Conservation (phyloP, 2,113 vertebrate species). For the Chinchilla lanigera region DNA sequence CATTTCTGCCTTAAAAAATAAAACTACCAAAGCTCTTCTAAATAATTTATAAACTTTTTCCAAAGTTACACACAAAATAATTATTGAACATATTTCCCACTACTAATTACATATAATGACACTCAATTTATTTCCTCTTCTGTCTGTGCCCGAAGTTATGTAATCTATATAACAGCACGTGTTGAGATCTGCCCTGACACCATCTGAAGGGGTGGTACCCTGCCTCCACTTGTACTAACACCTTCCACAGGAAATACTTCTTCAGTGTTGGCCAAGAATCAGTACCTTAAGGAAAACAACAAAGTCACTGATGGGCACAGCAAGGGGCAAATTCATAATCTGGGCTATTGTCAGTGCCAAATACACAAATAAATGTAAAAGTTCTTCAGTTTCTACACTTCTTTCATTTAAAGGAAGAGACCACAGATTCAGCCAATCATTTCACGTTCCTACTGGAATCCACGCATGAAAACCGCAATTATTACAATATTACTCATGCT, state of each 20-base stretch:
- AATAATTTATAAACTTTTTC: slow-evolving; percentile 25
- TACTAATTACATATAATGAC: not conserved
- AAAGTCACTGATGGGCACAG: not conserved
- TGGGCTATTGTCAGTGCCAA: not conserved
- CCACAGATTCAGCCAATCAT: not conserved
- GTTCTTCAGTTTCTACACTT: not conserved
- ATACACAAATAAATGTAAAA: not conserved
- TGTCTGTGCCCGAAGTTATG: not conserved
- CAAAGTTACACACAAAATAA: slow-evolving; percentile 49
- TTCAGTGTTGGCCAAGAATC: not conserved
- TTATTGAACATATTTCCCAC: slow-evolving; percentile 15
- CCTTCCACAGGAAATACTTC: not conserved
- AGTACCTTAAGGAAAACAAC: not conserved
- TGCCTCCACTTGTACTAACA: not conserved
- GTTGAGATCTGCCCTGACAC: not conserved
- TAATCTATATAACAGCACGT: not conserved
- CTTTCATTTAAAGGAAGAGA: not conserved
- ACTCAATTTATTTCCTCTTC: slow-evolving; percentile 37
- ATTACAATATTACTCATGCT: not conserved
- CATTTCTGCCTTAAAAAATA: slow-evolving; percentile 17
- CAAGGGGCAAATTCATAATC: not conserved
- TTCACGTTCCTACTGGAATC: not conserved
- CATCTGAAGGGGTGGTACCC: not conserved
- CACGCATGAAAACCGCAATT: not conserved
- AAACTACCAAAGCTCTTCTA: slow-evolving; percentile 44